Evolutionary conservation across 1,140 invertebrate genomes (phyloP), one percentile per base, ranked within the genome.

Genomic region (Cecropterus lyciades): DNA sequence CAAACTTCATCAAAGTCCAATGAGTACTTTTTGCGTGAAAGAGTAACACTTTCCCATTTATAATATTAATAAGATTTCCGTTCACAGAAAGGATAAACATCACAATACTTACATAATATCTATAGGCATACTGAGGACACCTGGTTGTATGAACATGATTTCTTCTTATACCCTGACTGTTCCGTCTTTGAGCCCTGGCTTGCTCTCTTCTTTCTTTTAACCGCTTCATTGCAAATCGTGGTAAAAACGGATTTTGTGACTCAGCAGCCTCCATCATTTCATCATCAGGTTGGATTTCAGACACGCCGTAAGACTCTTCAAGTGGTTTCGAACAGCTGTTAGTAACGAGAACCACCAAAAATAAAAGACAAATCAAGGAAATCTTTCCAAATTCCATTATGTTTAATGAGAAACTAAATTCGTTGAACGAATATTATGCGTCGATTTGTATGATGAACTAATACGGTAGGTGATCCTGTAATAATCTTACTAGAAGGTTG

Each of bases 231-330:
- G 89, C 84, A 62, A 91, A 91, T 27, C 82, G 69, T 5, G 87
- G 89, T 48, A 90, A 45, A 33, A 90, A 90, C 0, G 87, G 87
- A 68, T 89, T 83, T 59, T 86, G 84, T 0, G 78, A 64, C 63
- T 88, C 89, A 6, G 89, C 89, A 14, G 72, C 75, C 56, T 87
- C 86, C 89, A 92, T 90, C 69, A 89, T 82, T 53, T 91, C 86
- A 7, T 67, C 72, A 9, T 68, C 67, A 3, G 48, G 30, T 3
- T 67, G 5, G 15, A 30, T 33, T 27, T 9, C 10, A 14, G 46
- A 17, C 13, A 65, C 43, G 6, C 33, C 63, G 55, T 77, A 81
- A 1, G 46, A 15, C 15, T 77, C 73, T 20, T 79, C 73, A 11
- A 77, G 10, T 20, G 85, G 79, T 14, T 80, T 79, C 1, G 79